Evolutionary conservation across 2,888 invertebrate genomes (phyloP).

Genomic region (Diadromus collaris): DNA sequence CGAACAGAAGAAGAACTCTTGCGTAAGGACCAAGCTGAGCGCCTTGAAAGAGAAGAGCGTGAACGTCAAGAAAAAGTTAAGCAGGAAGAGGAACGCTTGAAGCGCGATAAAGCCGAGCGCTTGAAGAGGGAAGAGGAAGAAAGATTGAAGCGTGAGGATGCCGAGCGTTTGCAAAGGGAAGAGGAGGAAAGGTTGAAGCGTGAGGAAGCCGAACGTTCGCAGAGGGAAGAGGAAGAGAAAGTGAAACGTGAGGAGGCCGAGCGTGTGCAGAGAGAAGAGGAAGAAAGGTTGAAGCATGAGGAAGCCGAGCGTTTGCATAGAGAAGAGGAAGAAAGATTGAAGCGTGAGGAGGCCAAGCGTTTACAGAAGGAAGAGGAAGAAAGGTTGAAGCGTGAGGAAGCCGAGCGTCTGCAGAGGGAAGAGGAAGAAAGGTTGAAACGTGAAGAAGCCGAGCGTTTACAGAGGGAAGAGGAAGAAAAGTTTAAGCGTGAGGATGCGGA

Average conservation of each 20-base stretch:
- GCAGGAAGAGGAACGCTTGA: conserved; percentile 50
- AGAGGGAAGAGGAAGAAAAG: conserved; percentile 48
- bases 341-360: conserved; percentile 66
- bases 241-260: conserved; percentile 65
- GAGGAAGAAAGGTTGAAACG: conserved; percentile 56
- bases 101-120: conserved; percentile 60
- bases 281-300: conserved; percentile 73
- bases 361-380: conserved; percentile 68
- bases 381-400: conserved; percentile 69
- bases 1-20: too few relatives aligned
- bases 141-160: conserved; percentile 50
- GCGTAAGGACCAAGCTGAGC: too few relatives aligned
- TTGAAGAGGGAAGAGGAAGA: conserved; percentile 60
- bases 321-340: conserved; percentile 55
- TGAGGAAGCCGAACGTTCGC: conserved; percentile 60
- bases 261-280: conserved; percentile 69
- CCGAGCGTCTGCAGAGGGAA: conserved; percentile 73
- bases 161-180: conserved; percentile 45
- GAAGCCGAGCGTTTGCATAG: conserved; percentile 49
- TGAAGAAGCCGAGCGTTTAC: conserved; percentile 52
- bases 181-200: conserved; percentile 59
- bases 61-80: conserved; percentile 50
- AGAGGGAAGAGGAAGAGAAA: conserved; percentile 71
- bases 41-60: conserved; percentile 53
- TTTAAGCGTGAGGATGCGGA: conserved; percentile 65